phyloP scores from a whole-genome alignment of 1,140 invertebrate genomes.

The Drosophila truncata region DNA sequence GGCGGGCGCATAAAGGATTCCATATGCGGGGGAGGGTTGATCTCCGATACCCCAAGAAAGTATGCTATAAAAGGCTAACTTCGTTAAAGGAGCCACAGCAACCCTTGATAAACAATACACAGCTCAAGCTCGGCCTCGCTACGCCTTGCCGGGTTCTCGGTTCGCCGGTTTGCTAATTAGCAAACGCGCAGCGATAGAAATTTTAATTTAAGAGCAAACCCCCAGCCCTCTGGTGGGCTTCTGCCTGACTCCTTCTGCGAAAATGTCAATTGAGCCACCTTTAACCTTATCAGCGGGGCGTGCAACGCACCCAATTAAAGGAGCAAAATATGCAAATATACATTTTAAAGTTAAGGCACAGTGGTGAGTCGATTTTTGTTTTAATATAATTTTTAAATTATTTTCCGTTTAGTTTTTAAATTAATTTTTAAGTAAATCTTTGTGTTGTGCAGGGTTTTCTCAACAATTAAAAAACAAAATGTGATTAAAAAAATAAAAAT shows the following conservation, averaged over 20 bases:
- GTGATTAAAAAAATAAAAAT: no score
- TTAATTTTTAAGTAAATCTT: neutral
- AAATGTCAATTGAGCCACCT: slow-evolving; percentile 38
- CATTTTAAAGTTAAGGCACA: neutral
- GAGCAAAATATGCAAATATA: slow-evolving; percentile 10
- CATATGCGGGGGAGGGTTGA: slow-evolving; percentile 34
- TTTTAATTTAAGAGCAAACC: slow-evolving; percentile 41
- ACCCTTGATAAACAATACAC: slow-evolving; percentile 34
- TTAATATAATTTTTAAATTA: no score
- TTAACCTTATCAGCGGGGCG: slow-evolving; percentile 10
- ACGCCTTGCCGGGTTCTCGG: slow-evolving; percentile 7
- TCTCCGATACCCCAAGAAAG: slow-evolving; percentile 39
- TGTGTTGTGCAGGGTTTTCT: no score
- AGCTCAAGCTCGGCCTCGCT: slow-evolving; percentile 15
- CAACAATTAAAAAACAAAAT: no score
- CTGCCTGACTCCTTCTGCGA: slow-evolving; percentile 3
- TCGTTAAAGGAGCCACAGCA: slow-evolving; percentile 32
- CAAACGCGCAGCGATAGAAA: slow-evolving; percentile 38
- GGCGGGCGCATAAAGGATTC: slow-evolving; percentile 31
- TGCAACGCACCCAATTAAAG: slow-evolving; percentile 14
- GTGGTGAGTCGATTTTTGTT: neutral
- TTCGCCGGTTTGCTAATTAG: slow-evolving; percentile 41
- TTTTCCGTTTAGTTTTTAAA: neutral
- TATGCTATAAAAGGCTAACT: slow-evolving; percentile 45
- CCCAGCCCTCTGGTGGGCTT: neutral